Base-by-base conservation (phyloP, 2,113 vertebrate species). In the Ophthalmotilapia sp. region DNA sequence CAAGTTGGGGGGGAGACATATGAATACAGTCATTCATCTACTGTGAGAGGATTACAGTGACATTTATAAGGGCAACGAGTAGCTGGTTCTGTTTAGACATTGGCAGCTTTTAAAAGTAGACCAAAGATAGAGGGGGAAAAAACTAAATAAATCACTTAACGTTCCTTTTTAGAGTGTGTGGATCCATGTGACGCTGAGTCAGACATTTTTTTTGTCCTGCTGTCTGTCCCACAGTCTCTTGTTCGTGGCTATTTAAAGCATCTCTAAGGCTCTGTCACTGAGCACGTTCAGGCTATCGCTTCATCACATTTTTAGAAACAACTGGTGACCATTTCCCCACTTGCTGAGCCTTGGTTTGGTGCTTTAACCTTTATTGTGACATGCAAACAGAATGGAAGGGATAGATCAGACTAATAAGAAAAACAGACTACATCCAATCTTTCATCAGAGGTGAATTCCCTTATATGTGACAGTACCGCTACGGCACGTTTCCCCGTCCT, bases 171-270 rank as follows among this genome's bases (percentile, higher is more conserved):
- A 53, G 70, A 65, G 87, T 62, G 79, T 84, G 42, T 70, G 42
- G 54, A 83, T 81, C 68, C 88, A 91, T 85, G 83, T 91, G 89
- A 95, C 77, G 88, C 89, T 88, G 80, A 93, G 88, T 92, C 90
- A 85, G 86, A 85, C 51, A 31, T 49, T 86, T 82, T 84, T n/a
- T 49, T 86, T 84, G 85, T 87, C 7, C 26, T 82, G 40, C n/a
- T 47, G 82, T 89, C 83, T 83, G 82, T 82, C 92, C 68, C 23
- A 10, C 49, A 56, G 75, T 82, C 80, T 31, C 40, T 70, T 29
- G 81, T 83, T 73, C 9, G 14, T 62, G 82, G 54, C 83, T 91
- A 91, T 94, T 92, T 92, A 86, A 93, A 84, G 92, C 55, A 26
- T 89, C 87, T 38, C 55, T 15, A 1, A 86, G 73, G 36, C 81